Evolutionary conservation across 2,888 invertebrate genomes (phyloP).

Genomic region (Odontocerum albicorne): DNA sequence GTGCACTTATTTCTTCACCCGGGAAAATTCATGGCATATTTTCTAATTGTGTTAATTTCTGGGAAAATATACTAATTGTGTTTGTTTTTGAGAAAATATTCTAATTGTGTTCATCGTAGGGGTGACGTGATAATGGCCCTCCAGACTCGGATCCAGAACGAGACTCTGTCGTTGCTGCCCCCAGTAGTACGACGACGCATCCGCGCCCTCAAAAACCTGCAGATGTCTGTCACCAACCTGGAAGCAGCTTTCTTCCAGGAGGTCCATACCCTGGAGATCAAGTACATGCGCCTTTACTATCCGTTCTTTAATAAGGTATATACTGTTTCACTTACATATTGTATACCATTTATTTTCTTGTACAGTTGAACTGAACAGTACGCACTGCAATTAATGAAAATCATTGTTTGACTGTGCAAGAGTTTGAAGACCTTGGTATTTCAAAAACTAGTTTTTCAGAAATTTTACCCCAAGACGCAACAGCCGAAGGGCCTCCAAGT

Average conservation of each 20-base stretch:
- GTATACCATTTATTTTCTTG: too few species aligned
- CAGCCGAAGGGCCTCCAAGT: too few species aligned
- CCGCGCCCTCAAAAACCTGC: constrained; percentile 83
- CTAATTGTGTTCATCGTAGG: constrained; percentile 44
- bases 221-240: constrained; percentile 79
- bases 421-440: too few species aligned
- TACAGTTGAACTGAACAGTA: too few species aligned
- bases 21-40: too few species aligned
- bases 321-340: not conserved
- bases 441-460: too few species aligned
- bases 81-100: too few species aligned
- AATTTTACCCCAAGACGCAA: too few species aligned
- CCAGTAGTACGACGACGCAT: constrained; percentile 77
- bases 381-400: too few species aligned
- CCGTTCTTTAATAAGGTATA: constrained; percentile 78
- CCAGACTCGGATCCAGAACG: constrained; percentile 60
- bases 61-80: not conserved
- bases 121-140: constrained; percentile 63
- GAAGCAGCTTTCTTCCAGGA: constrained; percentile 94
- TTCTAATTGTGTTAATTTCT: too few species aligned
- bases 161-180: constrained; percentile 66
- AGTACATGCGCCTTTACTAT: constrained; percentile 79
- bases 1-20: too few species aligned
- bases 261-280: constrained; percentile 90
- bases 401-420: too few species aligned